Base-by-base conservation (phyloP, 2,797 vertebrate species). In the Erpetoichthys calabaricus region DNA sequence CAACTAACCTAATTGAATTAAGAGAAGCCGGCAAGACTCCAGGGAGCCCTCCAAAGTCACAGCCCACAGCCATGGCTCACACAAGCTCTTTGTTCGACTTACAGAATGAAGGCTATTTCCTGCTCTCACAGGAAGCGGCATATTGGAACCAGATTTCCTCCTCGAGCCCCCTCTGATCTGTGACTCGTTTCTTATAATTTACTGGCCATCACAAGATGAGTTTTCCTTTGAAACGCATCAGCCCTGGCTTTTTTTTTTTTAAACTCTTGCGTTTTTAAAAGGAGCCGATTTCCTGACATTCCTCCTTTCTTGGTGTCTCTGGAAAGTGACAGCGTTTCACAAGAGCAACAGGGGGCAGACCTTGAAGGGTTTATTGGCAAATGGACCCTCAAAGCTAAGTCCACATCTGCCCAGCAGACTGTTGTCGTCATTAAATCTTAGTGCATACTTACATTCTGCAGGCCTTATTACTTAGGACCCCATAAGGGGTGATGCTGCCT, bases 131-230 rank as follows among this genome's bases (percentile, higher is more conserved):
- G 86, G 86, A 90, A 88, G 70, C 74, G 51, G 64, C 56, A 72
- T 82, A 88, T 87, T 88, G 83, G 80, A 88, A 86, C 80, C 88
- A 90, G 87, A 88, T 90, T 89, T 78, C 60, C 57, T 62, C 62
- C 57, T 44, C 68, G 67, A 60, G 66, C 46, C 43, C 25, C 52
- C 57, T 58, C 55, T 59, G 69, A 66, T 69, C 72, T 67, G 62
- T 67, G 72, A 63, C 64, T 64, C 58, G 55, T 45, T 67, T 70
- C 71, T 79, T 81, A 79, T 68, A 65, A 64, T 66, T 75, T 72
- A 76, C 73, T 72, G 73, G 68, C 68, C 66, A 68, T 66, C 54
- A 5, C 7, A 63, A 62, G 50, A 60, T 51, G 58, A 58, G 56
- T 60, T 25, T 25, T 50, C 47, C 75, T 78, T 77, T 76, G 68